phyloP scores from a whole-genome alignment of 2,888 invertebrate species.

The Platynereis dumerilii region DNA sequence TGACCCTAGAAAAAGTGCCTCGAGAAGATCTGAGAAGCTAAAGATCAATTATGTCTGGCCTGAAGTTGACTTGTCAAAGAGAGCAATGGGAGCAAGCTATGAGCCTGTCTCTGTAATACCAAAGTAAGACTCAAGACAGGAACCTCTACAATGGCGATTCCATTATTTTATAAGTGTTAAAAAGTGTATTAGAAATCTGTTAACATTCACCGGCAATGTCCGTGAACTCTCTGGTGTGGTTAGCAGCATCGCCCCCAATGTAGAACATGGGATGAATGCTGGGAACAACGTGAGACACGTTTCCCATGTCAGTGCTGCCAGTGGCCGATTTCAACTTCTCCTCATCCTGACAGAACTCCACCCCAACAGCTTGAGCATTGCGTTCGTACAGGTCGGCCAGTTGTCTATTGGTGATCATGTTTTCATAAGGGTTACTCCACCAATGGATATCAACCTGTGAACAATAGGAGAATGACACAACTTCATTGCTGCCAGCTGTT shows the following conservation, averaged over 20 bases:
- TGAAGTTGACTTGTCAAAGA: too few species aligned
- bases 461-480: too few species aligned
- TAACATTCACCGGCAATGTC: constrained; percentile 37
- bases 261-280: constrained; percentile 43
- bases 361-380: constrained; percentile 2
- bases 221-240: constrained; percentile 44
- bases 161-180: too few species aligned
- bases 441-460: constrained; percentile 44
- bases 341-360: constrained; percentile 12
- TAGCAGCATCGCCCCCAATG: constrained; percentile 38
- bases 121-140: too few species aligned
- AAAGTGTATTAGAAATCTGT: too few species aligned
- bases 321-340: not conserved
- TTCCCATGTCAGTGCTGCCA: constrained; percentile 49
- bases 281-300: constrained; percentile 47
- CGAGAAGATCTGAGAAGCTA: too few species aligned
- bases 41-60: too few species aligned
- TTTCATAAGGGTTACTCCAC: constrained; percentile 44
- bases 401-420: constrained; percentile 50
- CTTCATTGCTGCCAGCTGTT: too few species aligned
- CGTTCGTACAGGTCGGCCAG: constrained; percentile 38
- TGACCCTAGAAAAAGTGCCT: too few species aligned
- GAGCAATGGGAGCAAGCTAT: too few species aligned
- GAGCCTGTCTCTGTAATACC: too few species aligned
- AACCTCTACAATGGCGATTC: too few species aligned